Evolutionary conservation across 2,888 invertebrate species (phyloP).

Genomic region (Athripsodes cinereus): DNA sequence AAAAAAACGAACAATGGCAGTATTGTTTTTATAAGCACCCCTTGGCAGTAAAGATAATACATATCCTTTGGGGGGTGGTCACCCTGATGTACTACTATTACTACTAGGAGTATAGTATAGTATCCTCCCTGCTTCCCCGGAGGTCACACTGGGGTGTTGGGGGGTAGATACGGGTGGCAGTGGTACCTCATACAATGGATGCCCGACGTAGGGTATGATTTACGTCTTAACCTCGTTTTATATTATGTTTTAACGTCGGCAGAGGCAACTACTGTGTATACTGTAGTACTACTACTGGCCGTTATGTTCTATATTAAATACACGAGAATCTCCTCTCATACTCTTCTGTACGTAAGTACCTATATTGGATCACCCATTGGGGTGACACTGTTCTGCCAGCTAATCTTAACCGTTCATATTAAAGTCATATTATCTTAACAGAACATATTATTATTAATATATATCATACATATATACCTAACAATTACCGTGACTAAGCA

Average conservation of each 20-base stretch:
- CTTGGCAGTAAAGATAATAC: constrained; percentile 27
- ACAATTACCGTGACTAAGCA: too few relatives aligned
- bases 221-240: constrained; percentile 53
- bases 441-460: too few relatives aligned
- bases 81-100: not conserved
- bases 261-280: constrained; percentile 24
- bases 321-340: constrained; percentile 8
- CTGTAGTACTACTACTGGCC: constrained; percentile 15
- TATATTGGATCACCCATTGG: too few relatives aligned
- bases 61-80: constrained; percentile 30
- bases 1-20: constrained; percentile 27
- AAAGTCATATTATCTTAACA: too few relatives aligned
- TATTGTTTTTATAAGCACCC: constrained; percentile 28
- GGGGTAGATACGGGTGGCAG: constrained; percentile 28
- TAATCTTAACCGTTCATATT: too few relatives aligned
- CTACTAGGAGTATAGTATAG: too few relatives aligned
- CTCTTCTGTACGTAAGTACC: too few relatives aligned
- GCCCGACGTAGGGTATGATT: constrained; percentile 47
- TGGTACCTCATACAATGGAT: constrained; percentile 31
- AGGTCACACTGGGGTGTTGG: constrained; percentile 29
- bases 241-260: constrained; percentile 53
- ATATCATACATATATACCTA: too few relatives aligned
- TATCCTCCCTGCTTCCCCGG: constrained; percentile 1
- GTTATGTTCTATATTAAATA: constrained; percentile 25
- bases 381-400: too few relatives aligned